phyloP scores from a whole-genome alignment of 2,888 invertebrate genomes.

The Pristionchus arcanus region DNA sequence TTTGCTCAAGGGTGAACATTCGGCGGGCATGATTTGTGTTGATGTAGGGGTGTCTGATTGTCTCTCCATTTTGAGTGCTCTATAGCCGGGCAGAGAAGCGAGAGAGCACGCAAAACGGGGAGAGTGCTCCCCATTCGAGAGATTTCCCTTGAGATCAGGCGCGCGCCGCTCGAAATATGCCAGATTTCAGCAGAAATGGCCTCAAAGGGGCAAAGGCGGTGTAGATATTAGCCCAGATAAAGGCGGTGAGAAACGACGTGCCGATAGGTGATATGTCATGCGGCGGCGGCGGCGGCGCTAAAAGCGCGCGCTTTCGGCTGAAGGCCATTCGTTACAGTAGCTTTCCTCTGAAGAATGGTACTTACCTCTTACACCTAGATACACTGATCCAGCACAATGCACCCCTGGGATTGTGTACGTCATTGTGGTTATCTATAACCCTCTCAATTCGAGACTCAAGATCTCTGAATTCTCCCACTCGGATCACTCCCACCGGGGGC shows the following conservation, averaged over 20 bases:
- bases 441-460: too few relatives aligned
- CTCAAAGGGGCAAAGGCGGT: background rate
- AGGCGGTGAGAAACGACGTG: background rate
- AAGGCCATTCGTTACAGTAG: too few relatives aligned
- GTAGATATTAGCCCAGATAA: slow-evolving; percentile 22
- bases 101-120: too few relatives aligned
- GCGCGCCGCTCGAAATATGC: slow-evolving; percentile 24
- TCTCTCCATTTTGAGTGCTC: too few relatives aligned
- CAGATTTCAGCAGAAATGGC: background rate
- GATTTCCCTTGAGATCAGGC: background rate
- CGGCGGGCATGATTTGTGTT: slow-evolving; percentile 41
- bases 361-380: too few relatives aligned
- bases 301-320: background rate
- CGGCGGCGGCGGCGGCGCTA: background rate
- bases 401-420: background rate
- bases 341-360: too few relatives aligned
- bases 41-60: background rate
- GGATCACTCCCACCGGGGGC: too few relatives aligned
- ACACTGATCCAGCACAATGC: background rate
- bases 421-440: too few relatives aligned
- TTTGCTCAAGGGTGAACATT: background rate
- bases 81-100: too few relatives aligned
- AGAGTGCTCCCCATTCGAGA: too few relatives aligned
- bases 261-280: slow-evolving; percentile 35
- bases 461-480: background rate